These are phyloP conservation scores for Nomada ruficornis DNA, from an alignment of 2,888 invertebrate genomes.

Conservation along the genomic window DNA sequence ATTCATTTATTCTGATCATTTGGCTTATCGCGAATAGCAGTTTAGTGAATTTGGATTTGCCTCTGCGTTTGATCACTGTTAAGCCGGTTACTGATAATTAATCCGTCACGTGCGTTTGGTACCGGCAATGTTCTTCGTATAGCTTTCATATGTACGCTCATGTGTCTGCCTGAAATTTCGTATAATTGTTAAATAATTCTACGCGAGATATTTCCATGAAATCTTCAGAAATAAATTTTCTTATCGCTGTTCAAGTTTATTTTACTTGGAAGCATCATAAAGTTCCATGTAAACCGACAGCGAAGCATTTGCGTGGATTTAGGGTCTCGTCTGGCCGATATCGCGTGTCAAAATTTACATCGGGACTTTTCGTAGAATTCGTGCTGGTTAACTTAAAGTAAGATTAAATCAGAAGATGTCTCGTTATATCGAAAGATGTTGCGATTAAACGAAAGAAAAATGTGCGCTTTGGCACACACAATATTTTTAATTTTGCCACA, in stretches of 20 bases:
- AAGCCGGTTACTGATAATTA: conserved; percentile 1
- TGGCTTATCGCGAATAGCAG: background rate
- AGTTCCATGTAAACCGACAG: background rate
- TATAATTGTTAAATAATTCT: too few species aligned
- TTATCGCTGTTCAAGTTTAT: background rate
- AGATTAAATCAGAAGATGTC: background rate
- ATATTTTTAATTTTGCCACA: background rate
- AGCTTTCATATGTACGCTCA: too few species aligned
- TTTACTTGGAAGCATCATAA: background rate
- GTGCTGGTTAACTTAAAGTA: conserved; percentile 16
- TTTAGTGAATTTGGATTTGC: background rate
- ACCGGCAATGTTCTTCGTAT: background rate
- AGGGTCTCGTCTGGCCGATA: background rate
- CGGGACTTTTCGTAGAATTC: conserved; percentile 11
- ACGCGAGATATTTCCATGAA: too few species aligned
- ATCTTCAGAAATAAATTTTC: background rate
- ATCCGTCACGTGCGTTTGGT: background rate
- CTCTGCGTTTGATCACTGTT: background rate
- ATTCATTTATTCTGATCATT: background rate
- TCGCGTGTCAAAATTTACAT: conserved; percentile 40
- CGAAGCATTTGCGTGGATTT: conserved; percentile 18
- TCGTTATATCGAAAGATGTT: background rate
- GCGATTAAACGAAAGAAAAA: background rate
- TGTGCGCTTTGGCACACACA: background rate
- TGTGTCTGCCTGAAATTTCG: too few species aligned